phyloP scores from a whole-genome alignment of 2,888 invertebrate genomes.

The Litoditis marina region DNA sequence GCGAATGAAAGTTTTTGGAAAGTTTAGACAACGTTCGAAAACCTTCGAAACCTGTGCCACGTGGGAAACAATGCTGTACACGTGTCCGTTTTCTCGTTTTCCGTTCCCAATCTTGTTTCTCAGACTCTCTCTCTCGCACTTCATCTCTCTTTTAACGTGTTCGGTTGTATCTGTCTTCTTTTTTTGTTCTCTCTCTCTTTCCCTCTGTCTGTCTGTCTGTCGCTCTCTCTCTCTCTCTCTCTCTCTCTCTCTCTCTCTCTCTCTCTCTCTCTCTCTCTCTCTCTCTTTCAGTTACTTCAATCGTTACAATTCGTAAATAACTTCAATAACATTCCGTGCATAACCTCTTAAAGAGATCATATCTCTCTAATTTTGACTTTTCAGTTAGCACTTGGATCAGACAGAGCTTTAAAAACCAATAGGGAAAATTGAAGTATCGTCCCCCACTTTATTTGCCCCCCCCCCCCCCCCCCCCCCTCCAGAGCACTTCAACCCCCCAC shows the following conservation, averaged over 20 bases:
- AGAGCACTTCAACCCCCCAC: too few relatives aligned
- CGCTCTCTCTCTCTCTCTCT: neutral
- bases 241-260: slow-evolving; percentile 1
- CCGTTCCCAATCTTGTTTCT: too few relatives aligned
- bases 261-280: slow-evolving; percentile 1
- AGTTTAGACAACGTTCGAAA: neutral
- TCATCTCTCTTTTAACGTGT: neutral
- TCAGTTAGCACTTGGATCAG: too few relatives aligned
- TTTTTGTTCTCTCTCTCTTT: neutral
- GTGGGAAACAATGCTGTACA: neutral
- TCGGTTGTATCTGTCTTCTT: neutral
- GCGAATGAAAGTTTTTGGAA: too few relatives aligned
- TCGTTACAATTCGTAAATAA: too few relatives aligned
- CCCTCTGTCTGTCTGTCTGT: neutral
- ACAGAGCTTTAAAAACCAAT: too few relatives aligned
- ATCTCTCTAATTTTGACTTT: too few relatives aligned
- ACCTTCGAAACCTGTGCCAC: neutral
- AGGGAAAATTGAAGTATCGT: too few relatives aligned
- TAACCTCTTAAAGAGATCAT: too few relatives aligned
- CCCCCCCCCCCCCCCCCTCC: too few relatives aligned
- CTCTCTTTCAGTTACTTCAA: neutral
- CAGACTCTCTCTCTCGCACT: neutral
- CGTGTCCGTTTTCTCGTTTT: neutral
- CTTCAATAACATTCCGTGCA: too few relatives aligned
- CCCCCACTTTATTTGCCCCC: too few relatives aligned